A percentile compares a stretch with the other conserved stretches of the same genome.
These are phyloP conservation scores for Drosophila sechellia DNA, from an alignment of 1,140 invertebrate genomes.

Conservation along the genomic window DNA sequence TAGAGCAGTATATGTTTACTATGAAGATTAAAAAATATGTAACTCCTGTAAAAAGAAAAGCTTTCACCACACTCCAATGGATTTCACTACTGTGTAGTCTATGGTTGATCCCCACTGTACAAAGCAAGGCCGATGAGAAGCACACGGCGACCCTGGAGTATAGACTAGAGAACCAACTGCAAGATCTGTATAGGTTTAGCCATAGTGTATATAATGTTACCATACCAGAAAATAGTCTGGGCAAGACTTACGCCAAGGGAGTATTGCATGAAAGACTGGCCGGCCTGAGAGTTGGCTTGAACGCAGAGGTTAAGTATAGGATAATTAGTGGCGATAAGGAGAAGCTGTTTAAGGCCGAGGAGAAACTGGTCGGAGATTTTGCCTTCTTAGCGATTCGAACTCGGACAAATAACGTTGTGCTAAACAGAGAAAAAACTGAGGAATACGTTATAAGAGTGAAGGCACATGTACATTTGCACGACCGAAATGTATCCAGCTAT, in stretches of 20 bases:
- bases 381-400: conserved; percentile 95
- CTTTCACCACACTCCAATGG: conserved; percentile 54
- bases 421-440: conserved; percentile 96
- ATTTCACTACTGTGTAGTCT: conserved; percentile 52
- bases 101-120: conserved; percentile 46
- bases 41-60: conserved; percentile 66
- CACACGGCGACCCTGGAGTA: conserved; percentile 20
- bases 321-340: conserved; percentile 94
- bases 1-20: conserved; percentile 65
- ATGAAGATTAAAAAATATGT: conserved; percentile 80
- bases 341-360: conserved; percentile 96
- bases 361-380: conserved; percentile 94
- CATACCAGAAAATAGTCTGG: conserved; percentile 95
- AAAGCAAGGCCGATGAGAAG: conserved; percentile 37
- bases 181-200: conserved; percentile 87
- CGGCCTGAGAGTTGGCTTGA: conserved; percentile 85
- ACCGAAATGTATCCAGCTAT: conserved; percentile 87
- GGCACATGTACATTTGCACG: conserved; percentile 86
- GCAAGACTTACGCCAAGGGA: conserved; percentile 90
- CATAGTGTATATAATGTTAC: conserved; percentile 93
- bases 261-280: conserved; percentile 86
- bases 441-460: conserved; percentile 92
- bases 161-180: conserved; percentile 23
- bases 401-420: conserved; percentile 92
- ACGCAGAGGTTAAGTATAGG: conserved; percentile 90